Conservation (phyloP, 2,797 vertebrate species). For the Carcharodon carcharias region DNA sequence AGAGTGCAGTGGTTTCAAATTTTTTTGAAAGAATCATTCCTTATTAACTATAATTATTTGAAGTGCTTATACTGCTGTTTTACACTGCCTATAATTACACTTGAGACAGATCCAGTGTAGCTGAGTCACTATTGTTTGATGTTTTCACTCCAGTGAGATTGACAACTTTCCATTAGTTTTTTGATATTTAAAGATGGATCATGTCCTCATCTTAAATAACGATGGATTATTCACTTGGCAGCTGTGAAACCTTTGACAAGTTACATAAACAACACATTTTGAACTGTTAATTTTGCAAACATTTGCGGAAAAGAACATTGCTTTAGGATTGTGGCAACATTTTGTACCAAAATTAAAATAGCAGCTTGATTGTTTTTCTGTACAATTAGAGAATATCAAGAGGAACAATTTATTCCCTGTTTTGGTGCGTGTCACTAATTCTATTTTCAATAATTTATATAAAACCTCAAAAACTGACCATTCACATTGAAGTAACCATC, state of each 20-base stretch:
- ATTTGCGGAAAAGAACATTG: not conserved
- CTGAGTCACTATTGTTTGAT: not conserved
- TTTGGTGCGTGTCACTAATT: not conserved
- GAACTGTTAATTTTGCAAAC: constrained; percentile 6
- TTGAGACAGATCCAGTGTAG: not conserved
- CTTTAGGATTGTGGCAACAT: not conserved
- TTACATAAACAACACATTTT: not conserved
- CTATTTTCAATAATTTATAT: not conserved
- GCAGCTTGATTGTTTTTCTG: not conserved
- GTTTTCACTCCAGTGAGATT: not conserved
- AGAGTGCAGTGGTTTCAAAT: not conserved
- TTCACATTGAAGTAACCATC: not conserved
- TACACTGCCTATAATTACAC: not conserved
- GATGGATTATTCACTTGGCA: not conserved
- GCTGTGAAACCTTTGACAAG: not conserved
- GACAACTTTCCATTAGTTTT: not conserved
- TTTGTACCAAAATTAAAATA: not conserved
- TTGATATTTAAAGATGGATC: not conserved
- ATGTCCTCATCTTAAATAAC: not conserved
- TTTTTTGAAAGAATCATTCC: not conserved
- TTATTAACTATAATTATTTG: not conserved
- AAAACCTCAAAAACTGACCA: not conserved
- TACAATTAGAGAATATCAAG: not conserved
- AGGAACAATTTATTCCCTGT: not conserved
- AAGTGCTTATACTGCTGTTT: not conserved